Conservation (phyloP, 1,140 invertebrate species). For the Oryctes rhinoceros region DNA sequence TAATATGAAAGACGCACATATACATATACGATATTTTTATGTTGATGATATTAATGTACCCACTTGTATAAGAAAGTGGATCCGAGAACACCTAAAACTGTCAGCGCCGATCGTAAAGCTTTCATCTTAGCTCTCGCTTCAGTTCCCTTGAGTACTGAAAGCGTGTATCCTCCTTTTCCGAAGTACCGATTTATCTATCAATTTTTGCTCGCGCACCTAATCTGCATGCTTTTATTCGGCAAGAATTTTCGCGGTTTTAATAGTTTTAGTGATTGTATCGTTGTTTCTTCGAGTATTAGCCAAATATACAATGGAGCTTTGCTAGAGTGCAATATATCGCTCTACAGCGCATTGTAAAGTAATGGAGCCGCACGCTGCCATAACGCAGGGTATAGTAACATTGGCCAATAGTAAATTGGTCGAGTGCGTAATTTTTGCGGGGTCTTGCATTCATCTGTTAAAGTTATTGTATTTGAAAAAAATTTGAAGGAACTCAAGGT, state of each 20-base stretch:
- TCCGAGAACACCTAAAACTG: conserved; percentile 57
- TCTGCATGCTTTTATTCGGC: neutral
- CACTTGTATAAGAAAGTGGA: conserved; percentile 48
- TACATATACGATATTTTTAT: conserved; percentile 23
- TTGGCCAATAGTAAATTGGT: no score
- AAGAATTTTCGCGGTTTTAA: neutral
- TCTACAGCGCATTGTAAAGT: no score
- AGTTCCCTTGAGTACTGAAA: conserved; percentile 52
- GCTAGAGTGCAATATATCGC: no score
- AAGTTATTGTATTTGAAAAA: no score
- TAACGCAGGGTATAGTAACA: no score
- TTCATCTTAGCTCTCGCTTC: conserved; percentile 57
- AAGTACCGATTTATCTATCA: conserved; percentile 36
- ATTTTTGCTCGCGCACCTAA: conserved; percentile 22
- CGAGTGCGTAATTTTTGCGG: no score
- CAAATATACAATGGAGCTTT: no score
- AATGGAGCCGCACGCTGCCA: no score
- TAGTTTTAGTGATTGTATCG: neutral
- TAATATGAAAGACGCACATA: neutral
- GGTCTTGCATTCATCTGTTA: no score
- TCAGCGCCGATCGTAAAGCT: conserved; percentile 60
- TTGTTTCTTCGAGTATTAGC: neutral
- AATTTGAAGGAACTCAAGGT: no score
- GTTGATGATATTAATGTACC: conserved; percentile 43
- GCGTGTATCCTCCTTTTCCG: conserved; percentile 33